phyloP scores from a whole-genome alignment of 2,797 vertebrate genomes.

The Bovichtus diacanthus region DNA sequence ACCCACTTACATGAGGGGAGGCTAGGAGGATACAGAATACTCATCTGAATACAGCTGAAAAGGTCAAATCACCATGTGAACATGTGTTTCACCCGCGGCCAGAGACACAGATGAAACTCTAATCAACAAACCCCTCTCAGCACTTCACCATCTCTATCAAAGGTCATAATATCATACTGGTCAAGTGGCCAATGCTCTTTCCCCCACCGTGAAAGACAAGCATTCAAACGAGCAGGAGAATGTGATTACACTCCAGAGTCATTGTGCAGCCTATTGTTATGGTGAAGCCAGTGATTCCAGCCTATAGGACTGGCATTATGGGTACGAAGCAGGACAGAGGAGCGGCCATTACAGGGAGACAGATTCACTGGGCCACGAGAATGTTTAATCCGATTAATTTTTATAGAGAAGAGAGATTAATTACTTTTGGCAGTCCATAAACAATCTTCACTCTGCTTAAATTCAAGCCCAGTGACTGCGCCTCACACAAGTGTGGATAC shows the following conservation, averaged over 20 bases:
- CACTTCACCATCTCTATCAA: constrained; percentile 51
- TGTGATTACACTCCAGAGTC: constrained; percentile 62
- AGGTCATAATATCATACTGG: constrained; percentile 56
- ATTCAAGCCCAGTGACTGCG: constrained; percentile 71
- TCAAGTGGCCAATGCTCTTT: constrained; percentile 52
- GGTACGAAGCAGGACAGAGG: constrained; percentile 33
- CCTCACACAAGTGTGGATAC: constrained; percentile 49
- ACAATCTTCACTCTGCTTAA: constrained; percentile 80
- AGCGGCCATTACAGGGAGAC: constrained; percentile 58
- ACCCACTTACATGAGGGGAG: constrained; percentile 23
- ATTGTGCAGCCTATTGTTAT: constrained; percentile 51
- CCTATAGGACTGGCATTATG: constrained; percentile 43
- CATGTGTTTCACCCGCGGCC: constrained; percentile 72
- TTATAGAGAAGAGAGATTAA: constrained; percentile 79
- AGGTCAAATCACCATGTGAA: constrained; percentile 77
- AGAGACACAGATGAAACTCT: constrained; percentile 63
- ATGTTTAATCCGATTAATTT: constrained; percentile 83
- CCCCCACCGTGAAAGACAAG: constrained; percentile 61
- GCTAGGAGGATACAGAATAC: constrained; percentile 20
- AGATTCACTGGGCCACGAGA: constrained; percentile 73
- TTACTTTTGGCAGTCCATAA: constrained; percentile 85
- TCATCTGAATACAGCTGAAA: constrained; percentile 59
- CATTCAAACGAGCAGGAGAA: constrained; percentile 66
- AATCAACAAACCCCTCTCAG: constrained; percentile 58
- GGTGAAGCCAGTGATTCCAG: constrained; percentile 52